phyloP scores from a whole-genome alignment of 2,888 invertebrate genomes.

The Psylliodes chrysocephalus region DNA sequence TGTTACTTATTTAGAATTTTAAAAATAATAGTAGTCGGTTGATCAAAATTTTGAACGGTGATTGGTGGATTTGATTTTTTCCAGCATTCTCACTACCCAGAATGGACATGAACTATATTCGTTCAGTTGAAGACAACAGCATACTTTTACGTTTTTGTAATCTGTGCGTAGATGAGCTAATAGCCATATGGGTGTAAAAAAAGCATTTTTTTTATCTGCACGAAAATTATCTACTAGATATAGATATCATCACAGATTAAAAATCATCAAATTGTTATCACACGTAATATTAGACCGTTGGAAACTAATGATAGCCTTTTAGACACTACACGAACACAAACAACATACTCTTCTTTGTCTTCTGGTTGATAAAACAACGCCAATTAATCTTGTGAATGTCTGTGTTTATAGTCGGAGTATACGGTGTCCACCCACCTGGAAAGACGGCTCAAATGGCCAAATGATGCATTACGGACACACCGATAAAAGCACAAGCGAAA shows the following conservation, averaged over 20 bases:
- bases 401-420: conserved; percentile 2
- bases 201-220: no score
- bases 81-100: no score
- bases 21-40: no score
- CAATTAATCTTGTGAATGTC: conserved; percentile 18
- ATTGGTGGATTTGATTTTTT: no score
- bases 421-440: conserved; percentile 8
- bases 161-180: no score
- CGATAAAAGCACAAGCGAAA: neutral
- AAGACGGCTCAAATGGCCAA: conserved; percentile 1
- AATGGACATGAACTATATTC: no score
- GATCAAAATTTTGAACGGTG: no score
- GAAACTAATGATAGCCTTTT: conserved; percentile 10
- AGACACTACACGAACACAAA: conserved; percentile 1
- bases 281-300: neutral
- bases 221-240: no score
- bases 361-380: conserved; percentile 10
- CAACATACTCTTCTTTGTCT: conserved; percentile 15
- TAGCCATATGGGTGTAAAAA: no score
- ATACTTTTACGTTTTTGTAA: no score
- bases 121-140: no score
- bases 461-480: neutral
- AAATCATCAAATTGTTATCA: neutral
- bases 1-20: no score
- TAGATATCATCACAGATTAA: neutral